Percentiles rank a stretch among this genome's conserved stretches.
phyloP scores from a whole-genome alignment of 2,797 vertebrate genomes.

The Sciurus vulgaris region DNA sequence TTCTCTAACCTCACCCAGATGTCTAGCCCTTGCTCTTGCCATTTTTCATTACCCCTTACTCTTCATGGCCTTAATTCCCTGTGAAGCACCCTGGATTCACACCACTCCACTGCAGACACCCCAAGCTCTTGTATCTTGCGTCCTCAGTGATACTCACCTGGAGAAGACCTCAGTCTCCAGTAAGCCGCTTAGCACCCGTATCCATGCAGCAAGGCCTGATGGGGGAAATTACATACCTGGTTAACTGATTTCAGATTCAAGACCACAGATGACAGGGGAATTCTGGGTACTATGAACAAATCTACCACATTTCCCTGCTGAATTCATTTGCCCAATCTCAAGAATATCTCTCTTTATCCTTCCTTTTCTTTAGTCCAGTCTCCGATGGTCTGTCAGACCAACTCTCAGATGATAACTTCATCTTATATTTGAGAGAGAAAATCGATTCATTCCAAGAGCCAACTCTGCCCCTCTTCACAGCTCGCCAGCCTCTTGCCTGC shows the following conservation, averaged over 20 bases:
- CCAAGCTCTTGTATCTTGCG: neutral
- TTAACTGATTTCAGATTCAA: neutral
- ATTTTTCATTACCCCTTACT: neutral
- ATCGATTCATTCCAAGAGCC: neutral
- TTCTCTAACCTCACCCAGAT: neutral
- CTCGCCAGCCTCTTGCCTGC: neutral
- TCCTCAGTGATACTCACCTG: neutral
- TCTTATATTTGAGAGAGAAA: neutral
- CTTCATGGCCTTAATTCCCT: neutral
- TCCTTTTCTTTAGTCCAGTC: neutral
- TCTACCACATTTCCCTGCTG: neutral
- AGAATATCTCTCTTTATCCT: neutral
- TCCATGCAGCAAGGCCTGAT: neutral
- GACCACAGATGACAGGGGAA: neutral
- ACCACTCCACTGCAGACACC: neutral
- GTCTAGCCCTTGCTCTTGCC: neutral
- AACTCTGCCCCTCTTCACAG: neutral
- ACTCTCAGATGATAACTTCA: neutral
- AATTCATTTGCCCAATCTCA: neutral
- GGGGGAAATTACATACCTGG: neutral
- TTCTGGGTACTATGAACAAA: neutral
- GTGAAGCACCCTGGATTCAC: neutral
- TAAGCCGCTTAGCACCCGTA: neutral
- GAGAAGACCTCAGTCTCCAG: neutral
- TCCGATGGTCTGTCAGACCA: neutral